A percentile compares a stretch with the other conserved stretches of the same genome.
These are phyloP conservation scores for Leptatherina wallacei DNA, from an alignment of 2,797 vertebrate species.

Conservation along the genomic window DNA sequence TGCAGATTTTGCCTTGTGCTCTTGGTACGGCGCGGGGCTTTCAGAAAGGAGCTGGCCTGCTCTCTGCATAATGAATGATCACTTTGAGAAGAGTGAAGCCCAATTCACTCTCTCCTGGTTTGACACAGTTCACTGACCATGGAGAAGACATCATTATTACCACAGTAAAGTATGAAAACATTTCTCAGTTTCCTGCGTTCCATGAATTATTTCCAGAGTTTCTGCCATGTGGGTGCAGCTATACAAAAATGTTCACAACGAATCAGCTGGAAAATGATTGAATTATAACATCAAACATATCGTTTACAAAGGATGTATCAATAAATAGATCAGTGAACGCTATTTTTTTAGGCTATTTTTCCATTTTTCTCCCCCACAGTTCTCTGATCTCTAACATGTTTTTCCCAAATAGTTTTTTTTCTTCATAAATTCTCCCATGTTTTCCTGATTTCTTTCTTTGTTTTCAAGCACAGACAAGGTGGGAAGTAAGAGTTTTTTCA, in stretches of 20 bases:
- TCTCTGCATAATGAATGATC: conserved; percentile 67
- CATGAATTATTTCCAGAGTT: background rate
- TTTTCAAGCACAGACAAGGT: conserved; percentile 52
- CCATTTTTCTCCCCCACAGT: too few species aligned
- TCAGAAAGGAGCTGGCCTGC: conserved; percentile 36
- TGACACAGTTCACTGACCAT: conserved; percentile 44
- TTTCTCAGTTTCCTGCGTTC: conserved; percentile 6
- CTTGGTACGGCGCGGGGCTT: conserved; percentile 9
- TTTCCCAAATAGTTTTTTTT: background rate
- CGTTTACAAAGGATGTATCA: background rate
- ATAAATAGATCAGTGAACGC: background rate
- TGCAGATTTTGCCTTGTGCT: conserved; percentile 17
- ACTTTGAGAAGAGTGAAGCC: conserved; percentile 35
- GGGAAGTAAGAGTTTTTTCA: conserved; percentile 53
- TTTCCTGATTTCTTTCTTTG: conserved; percentile 21
- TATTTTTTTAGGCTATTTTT: background rate
- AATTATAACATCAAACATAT: background rate
- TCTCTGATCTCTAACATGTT: too few species aligned
- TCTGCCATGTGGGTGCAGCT: background rate
- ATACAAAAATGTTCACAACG: background rate
- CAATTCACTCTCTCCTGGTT: conserved; percentile 48
- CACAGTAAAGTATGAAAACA: conserved; percentile 7
- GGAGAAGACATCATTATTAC: conserved; percentile 18
- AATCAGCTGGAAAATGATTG: background rate
- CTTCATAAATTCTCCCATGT: conserved; percentile 4